Base-by-base conservation (phyloP, 2,888 invertebrate genomes). In the Orthonychiurus folsomi region DNA sequence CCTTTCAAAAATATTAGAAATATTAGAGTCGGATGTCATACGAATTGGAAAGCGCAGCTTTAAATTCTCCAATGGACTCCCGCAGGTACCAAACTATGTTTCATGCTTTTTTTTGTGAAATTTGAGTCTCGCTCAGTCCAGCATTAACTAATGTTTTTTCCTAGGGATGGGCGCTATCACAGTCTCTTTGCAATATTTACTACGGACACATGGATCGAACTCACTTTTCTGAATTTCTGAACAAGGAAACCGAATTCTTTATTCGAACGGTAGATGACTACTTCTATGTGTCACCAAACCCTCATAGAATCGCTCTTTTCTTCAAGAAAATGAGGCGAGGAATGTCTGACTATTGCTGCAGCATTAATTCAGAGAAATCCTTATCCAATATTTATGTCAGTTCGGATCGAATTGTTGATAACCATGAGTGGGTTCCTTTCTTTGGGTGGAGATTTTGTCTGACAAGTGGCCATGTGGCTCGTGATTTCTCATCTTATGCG, bases 141-240 rank as follows among this genome's bases (percentile, higher is more conserved):
- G 20, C 47, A 50, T 21, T 58, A 5, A 15, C 9, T n/a, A 18
- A n/a, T 18, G 47, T 58, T 54, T 52, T 23, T 59, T 9, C 57
- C 60, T 61, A 71, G 71, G 71, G 71, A 1, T 70, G 67, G 64
- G n/a, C 50, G 18, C 48, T 64, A 5, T 71, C 71, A 3, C 67
- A 64, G 27, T 52, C 58, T 9, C 56, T 70, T 0, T 71, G 71
- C 37, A 69, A 60, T 48, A 63, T 71, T 18, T 71, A 71, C 25
- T 71, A 71, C 50, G 71, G 71, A 0, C 15, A 50, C 15, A 65
- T 71, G 60, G 71, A 71, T 23, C 26, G 62, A 2, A 50, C 47
- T 1, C 27, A 67, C 18, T 64, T 69, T 3, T 1, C 50, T 12
- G 59, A 62, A 12, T 68, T 65, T 50, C 20, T 66, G 1, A 53